Evolutionary conservation across 2,888 invertebrate species (phyloP), one percentile per base, ranked within the genome.

Genomic region (Mimachlamys varia): DNA sequence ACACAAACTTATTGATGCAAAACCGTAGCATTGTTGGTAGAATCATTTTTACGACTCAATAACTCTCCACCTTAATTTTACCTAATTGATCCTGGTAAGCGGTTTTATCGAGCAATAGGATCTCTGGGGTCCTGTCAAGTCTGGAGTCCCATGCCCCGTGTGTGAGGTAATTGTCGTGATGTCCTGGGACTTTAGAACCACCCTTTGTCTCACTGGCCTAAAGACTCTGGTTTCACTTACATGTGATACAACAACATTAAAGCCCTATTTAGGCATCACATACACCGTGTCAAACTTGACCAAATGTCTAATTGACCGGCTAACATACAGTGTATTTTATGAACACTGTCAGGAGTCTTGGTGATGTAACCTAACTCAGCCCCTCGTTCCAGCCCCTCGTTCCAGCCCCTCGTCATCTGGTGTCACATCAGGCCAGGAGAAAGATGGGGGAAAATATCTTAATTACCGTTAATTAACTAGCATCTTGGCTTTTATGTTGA

Each of bases 71-170:
- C 76, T 76, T 76, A 76, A 76, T 76, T 76, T 76, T 76, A 76
- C 33, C 76, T 76, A 76, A 76, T 76, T 76, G 76, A 76, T 76
- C 76, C 76, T 76, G 27, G 76, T 76, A 76, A 76, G 76, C 76
- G 27, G 76, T 76, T 76, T 76, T 76, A 76, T 76, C 33, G 33
- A 15, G 76, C 76, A 27, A 76, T 76, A 76, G 13, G 17, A 76
- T 76, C 76, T 76, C 76, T 76, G 33, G 76, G 76, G 76, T 76
- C 76, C 76, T 76, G 76, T 76, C 76, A 76, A 76, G 76, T 76
- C 76, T 27, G 15, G 12, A 76, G 76, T 76, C 76, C 76, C 76
- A 76, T 76, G 76, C 76, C 58, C 33, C 12, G 76, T 76, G 33
- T 76, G 33, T 27, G 76, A 13, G 76, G 76, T 76, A 76, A 76